A percentile compares a stretch with the other conserved stretches of the same genome.
Conservation (phyloP, 23 tunicate genomes). For the Trididemnum miniatum region DNA sequence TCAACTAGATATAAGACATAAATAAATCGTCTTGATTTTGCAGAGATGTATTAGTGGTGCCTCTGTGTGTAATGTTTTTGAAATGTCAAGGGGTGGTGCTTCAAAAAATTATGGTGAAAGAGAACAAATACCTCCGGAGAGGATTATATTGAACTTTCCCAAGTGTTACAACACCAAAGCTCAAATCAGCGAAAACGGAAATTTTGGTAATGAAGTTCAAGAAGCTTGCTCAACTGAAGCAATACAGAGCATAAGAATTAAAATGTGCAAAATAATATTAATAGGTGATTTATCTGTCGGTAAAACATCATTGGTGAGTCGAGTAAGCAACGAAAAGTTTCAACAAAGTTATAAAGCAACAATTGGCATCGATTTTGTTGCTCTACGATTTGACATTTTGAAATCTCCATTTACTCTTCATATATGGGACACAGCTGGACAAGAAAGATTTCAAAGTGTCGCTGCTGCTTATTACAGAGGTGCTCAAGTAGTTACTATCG, state of each 20-base stretch:
- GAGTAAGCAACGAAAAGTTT: slow-evolving; percentile 67
- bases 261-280: slow-evolving; percentile 86
- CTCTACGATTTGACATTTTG: slow-evolving; percentile 81
- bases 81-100: no score
- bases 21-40: no score
- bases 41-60: no score
- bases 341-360: slow-evolving; percentile 83
- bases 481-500: slow-evolving; percentile 40
- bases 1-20: no score
- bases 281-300: slow-evolving; percentile 90
- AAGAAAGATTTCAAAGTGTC: slow-evolving; percentile 89
- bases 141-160: slow-evolving; percentile 33
- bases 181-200: slow-evolving; percentile 45
- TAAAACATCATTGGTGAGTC: slow-evolving; percentile 64
- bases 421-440: slow-evolving; percentile 99
- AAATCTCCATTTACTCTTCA: slow-evolving; percentile 90
- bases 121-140: no score
- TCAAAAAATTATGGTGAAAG: no score
- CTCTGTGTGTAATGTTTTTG: no score
- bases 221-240: slow-evolving; percentile 42
- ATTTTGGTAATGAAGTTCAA: slow-evolving; percentile 58
- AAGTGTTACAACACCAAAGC: slow-evolving; percentile 39
- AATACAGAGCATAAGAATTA: slow-evolving; percentile 26
- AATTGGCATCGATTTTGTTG: slow-evolving; percentile 98
- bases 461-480: slow-evolving; percentile 88